Percentiles rank a stretch among this genome's conserved stretches.
phyloP scores from a whole-genome alignment of 2,888 invertebrate genomes.

The Nymphalis urticae region DNA sequence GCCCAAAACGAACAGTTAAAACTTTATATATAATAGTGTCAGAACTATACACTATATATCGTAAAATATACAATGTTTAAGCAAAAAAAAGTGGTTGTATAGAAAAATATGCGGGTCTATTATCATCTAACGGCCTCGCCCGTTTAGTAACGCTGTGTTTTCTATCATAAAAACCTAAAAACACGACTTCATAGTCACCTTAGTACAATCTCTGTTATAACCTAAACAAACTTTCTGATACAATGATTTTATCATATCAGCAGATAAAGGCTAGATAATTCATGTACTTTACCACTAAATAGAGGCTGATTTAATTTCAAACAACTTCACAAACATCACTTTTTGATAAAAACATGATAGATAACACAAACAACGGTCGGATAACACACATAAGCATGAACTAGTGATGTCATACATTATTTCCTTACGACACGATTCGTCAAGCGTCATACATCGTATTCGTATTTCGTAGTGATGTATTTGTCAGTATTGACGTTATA shows the following conservation, averaged over 20 bases:
- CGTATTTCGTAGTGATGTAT: constrained; percentile 42
- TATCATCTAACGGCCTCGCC: constrained; percentile 21
- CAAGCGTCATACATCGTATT: constrained; percentile 19
- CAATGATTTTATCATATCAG: constrained; percentile 52
- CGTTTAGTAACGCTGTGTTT: constrained; percentile 33
- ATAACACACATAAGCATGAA: constrained; percentile 60
- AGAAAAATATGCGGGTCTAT: constrained; percentile 18
- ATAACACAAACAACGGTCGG: constrained; percentile 69
- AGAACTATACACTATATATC: constrained; percentile 5
- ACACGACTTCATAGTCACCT: constrained; percentile 60
- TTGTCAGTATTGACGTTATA: constrained; percentile 8
- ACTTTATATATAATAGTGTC: constrained; percentile 9
- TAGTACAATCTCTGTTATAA: constrained; percentile 55
- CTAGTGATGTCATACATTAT: constrained; percentile 57
- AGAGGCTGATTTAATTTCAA: constrained; percentile 65
- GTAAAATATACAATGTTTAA: constrained; percentile 7
- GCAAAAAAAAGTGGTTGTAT: constrained; percentile 15
- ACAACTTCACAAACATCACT: constrained; percentile 72
- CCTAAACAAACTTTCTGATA: constrained; percentile 62
- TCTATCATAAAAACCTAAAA: constrained; percentile 66
- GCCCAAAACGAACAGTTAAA: constrained; percentile 34
- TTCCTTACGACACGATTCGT: constrained; percentile 37
- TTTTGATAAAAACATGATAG: constrained; percentile 80
- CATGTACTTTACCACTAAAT: constrained; percentile 72
- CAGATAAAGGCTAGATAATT: constrained; percentile 66